These are phyloP conservation scores for Macroglossus sobrinus DNA, from an alignment of 2,113 vertebrate species.

Conservation along the genomic window DNA sequence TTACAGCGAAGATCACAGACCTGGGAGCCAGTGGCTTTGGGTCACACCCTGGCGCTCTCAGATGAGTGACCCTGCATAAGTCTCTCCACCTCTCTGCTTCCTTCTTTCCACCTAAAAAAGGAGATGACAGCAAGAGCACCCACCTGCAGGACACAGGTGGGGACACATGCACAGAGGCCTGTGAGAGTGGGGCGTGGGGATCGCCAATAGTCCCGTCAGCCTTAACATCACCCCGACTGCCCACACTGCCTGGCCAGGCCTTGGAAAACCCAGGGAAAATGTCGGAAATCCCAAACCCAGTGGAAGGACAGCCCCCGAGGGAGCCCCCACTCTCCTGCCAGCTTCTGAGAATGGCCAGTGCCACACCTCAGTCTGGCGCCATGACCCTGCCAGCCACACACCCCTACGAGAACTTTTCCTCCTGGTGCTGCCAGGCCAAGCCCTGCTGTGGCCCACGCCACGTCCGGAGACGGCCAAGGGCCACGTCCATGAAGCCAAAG, in stretches of 20 bases:
- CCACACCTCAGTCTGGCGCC: background rate
- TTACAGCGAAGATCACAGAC: background rate
- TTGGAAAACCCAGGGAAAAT: accelerated
- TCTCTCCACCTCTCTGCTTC: background rate
- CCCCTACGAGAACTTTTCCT: background rate
- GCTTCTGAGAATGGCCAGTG: background rate
- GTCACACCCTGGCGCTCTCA: background rate
- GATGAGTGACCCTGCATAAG: accelerated
- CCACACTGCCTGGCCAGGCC: background rate
- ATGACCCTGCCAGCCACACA: accelerated
- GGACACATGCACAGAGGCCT: background rate
- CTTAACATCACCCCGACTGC: too few relatives aligned
- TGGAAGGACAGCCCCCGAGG: background rate
- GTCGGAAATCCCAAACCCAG: background rate
- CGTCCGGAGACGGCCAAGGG: accelerated
- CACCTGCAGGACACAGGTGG: accelerated
- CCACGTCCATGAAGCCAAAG: accelerated
- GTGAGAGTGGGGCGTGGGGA: accelerated
- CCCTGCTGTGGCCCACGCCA: background rate
- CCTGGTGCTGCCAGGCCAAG: accelerated
- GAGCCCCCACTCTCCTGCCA: background rate
- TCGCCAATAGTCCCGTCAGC: accelerated
- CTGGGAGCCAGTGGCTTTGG: background rate
- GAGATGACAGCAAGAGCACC: background rate
- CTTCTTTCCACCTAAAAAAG: background rate